A percentile compares a stretch with the other conserved stretches of the same genome.
Conservation (phyloP, 2,888 invertebrate species). For the Mellilla xanthometata region DNA sequence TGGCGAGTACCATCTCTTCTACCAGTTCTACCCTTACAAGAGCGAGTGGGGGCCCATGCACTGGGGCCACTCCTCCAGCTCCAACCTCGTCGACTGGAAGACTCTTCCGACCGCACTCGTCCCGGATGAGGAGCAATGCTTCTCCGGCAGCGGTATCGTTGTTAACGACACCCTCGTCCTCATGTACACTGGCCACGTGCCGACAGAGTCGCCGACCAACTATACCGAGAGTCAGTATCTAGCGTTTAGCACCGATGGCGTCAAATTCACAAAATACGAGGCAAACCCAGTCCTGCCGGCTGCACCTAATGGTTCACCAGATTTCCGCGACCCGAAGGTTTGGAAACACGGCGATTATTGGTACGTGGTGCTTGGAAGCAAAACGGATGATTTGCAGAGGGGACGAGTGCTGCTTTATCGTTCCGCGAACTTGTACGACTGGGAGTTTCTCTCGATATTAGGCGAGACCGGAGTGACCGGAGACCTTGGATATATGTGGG, state of each 20-base stretch:
- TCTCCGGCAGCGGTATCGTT: constrained; percentile 73
- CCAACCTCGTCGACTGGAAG: constrained; percentile 75
- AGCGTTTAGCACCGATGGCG: constrained; percentile 65
- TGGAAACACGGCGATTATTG: constrained; percentile 67
- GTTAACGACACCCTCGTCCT: constrained; percentile 57
- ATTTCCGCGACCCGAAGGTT: constrained; percentile 78
- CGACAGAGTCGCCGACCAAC: constrained; percentile 48
- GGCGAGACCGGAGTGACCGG: constrained; percentile 56
- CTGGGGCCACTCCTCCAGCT: constrained; percentile 77
- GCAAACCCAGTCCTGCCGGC: constrained; percentile 65
- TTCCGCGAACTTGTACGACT: constrained; percentile 59
- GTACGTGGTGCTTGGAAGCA: constrained; percentile 71
- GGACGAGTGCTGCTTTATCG: constrained; percentile 68
- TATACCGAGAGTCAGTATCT: constrained; percentile 65
- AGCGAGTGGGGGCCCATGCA: constrained; percentile 76
- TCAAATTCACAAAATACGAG: constrained; percentile 63
- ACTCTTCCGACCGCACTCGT: constrained; percentile 71
- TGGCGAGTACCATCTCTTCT: constrained; percentile 78
- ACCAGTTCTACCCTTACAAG: constrained; percentile 77
- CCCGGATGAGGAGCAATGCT: constrained; percentile 69
- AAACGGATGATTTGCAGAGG: constrained; percentile 49
- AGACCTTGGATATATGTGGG: constrained; percentile 74
- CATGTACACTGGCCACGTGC: constrained; percentile 64
- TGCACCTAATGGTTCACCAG: constrained; percentile 60
- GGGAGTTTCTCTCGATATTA: constrained; percentile 64